A percentile compares a stretch with the other conserved stretches of the same genome.
Evolutionary conservation across 2,113 vertebrate species (phyloP).

Genomic region (Strigops habroptila): DNA sequence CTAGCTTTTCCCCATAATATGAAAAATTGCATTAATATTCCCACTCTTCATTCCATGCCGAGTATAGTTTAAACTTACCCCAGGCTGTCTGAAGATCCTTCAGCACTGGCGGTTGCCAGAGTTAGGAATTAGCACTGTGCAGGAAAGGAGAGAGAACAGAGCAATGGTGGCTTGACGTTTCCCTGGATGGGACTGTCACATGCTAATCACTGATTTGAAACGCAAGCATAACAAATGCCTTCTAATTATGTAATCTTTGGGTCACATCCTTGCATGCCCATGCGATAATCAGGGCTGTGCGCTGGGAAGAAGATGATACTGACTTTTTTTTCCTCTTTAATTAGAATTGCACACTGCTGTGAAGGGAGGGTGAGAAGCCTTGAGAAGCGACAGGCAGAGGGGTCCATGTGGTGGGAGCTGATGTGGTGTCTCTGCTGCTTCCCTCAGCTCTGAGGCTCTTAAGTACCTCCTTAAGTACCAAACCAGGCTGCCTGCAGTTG

Average conservation of each 20-base stretch:
- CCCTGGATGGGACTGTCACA: constrained; percentile 70
- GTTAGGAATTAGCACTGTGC: constrained; percentile 59
- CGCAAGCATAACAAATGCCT: constrained; percentile 66
- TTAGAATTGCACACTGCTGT: background rate
- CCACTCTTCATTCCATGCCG: background rate
- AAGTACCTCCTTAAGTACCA: background rate
- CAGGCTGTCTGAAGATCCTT: constrained; percentile 61
- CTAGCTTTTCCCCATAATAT: background rate
- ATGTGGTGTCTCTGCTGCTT: background rate
- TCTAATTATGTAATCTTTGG: constrained; percentile 77
- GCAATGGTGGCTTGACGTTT: constrained; percentile 44
- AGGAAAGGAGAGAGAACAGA: constrained; percentile 54
- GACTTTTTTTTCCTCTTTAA: constrained; percentile 18
- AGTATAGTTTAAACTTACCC: constrained; percentile 70
- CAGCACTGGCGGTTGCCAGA: constrained; percentile 25
- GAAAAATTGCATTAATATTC: background rate
- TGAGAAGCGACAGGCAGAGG: background rate
- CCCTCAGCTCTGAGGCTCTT: background rate
- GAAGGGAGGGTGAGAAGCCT: background rate
- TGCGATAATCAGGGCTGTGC: constrained; percentile 59
- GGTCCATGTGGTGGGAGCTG: background rate
- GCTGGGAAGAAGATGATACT: constrained; percentile 17
- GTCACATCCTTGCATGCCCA: constrained; percentile 69
- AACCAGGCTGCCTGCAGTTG: background rate
- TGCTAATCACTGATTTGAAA: constrained; percentile 72